phyloP scores from a whole-genome alignment of 2,888 invertebrate species.

The Oxycera nigricornis region DNA sequence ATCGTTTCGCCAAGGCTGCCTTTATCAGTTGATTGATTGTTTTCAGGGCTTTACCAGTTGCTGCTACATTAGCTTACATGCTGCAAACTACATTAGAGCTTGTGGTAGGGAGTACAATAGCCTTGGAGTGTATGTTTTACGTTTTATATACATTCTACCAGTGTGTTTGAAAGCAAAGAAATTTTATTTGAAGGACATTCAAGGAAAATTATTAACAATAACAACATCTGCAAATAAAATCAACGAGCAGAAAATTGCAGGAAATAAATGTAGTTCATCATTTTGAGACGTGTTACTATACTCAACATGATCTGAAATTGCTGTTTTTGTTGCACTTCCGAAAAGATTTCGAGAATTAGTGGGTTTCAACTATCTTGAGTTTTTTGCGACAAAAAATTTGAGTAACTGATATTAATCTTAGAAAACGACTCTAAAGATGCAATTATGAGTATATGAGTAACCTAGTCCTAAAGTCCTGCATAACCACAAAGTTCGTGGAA shows the following conservation, averaged over 20 bases:
- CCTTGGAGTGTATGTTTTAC: slow-evolving; percentile 12
- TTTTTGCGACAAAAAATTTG: too few relatives aligned
- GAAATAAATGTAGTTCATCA: slow-evolving; percentile 31
- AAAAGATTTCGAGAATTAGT: too few relatives aligned
- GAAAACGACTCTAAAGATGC: too few relatives aligned
- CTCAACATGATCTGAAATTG: too few relatives aligned
- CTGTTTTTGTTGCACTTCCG: too few relatives aligned
- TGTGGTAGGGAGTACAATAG: background rate
- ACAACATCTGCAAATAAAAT: slow-evolving; percentile 29
- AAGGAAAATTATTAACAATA: slow-evolving; percentile 31
- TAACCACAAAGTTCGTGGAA: too few relatives aligned
- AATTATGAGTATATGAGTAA: too few relatives aligned
- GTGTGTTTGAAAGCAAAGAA: slow-evolving; percentile 11
- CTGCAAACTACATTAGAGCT: background rate
- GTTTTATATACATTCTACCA: slow-evolving; percentile 25
- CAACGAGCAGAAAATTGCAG: slow-evolving; percentile 21
- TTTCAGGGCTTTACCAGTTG: background rate
- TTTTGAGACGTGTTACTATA: too few relatives aligned
- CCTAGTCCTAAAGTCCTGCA: too few relatives aligned
- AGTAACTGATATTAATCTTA: too few relatives aligned
- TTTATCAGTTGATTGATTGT: slow-evolving; percentile 17
- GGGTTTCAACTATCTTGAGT: too few relatives aligned
- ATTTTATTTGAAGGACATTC: slow-evolving; percentile 34
- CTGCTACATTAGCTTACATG: background rate
- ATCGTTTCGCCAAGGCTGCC: slow-evolving; percentile 17